These are phyloP conservation scores for Paramormyrops hopkinsi DNA, from an alignment of 2,797 vertebrate genomes.

Conservation along the genomic window DNA sequence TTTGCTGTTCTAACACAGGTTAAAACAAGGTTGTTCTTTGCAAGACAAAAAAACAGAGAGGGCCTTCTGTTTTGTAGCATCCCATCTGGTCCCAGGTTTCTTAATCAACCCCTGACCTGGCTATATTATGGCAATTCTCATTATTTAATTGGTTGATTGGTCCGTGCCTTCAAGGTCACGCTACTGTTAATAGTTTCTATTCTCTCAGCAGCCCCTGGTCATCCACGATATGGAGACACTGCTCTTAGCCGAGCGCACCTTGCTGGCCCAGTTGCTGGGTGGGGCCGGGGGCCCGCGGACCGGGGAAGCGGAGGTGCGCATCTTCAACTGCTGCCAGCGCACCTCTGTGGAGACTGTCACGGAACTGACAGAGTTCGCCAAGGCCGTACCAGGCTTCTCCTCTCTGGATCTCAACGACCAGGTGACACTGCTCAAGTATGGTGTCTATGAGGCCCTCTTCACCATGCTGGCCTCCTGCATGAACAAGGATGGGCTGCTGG, in stretches of 20 bases:
- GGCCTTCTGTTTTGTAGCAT: background rate
- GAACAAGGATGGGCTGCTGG: slow-evolving; percentile 82
- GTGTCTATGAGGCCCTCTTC: slow-evolving; percentile 80
- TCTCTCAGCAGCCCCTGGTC: slow-evolving; percentile 65
- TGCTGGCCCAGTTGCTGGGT: slow-evolving; percentile 70
- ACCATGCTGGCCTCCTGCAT: slow-evolving; percentile 80
- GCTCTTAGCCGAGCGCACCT: slow-evolving; percentile 74
- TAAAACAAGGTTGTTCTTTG: background rate
- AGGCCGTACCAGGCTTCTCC: slow-evolving; percentile 75
- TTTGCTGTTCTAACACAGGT: background rate
- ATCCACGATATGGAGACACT: slow-evolving; percentile 82
- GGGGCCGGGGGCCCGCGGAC: slow-evolving; percentile 64
- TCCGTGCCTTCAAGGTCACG: background rate
- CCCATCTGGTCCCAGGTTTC: background rate
- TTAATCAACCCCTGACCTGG: background rate
- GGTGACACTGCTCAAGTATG: slow-evolving; percentile 77
- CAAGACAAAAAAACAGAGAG: background rate
- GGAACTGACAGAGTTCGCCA: slow-evolving; percentile 78
- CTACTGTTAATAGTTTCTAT: background rate
- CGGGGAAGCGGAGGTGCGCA: slow-evolving; percentile 73
- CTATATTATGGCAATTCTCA: background rate
- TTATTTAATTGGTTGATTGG: background rate
- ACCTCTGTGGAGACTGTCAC: slow-evolving; percentile 76
- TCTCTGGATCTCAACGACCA: slow-evolving; percentile 76
- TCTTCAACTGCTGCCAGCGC: slow-evolving; percentile 81